Percentiles rank a stretch among this genome's conserved stretches.
phyloP scores from a whole-genome alignment of 1,140 invertebrate species.

The Drosophila mojavensis region DNA sequence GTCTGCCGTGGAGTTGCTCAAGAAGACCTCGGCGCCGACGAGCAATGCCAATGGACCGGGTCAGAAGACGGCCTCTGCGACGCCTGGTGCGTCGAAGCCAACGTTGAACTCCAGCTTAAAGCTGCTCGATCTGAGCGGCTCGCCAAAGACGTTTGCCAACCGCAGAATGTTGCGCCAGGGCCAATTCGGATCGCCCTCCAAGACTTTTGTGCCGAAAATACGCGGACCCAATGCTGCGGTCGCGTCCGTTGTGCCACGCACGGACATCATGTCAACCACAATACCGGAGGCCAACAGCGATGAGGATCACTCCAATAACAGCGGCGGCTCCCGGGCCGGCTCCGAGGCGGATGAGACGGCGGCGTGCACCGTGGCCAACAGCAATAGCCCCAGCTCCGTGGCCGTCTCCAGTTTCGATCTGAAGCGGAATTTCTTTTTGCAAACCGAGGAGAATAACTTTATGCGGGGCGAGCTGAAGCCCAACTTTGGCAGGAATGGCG shows the following conservation, averaged over 20 bases:
- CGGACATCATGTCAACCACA: constrained; percentile 92
- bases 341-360: constrained; percentile 42
- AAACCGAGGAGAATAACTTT: constrained; percentile 84
- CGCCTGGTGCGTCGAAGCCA: constrained; percentile 48
- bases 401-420: constrained; percentile 64
- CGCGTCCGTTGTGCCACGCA: constrained; percentile 89
- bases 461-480: constrained; percentile 81
- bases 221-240: constrained; percentile 86
- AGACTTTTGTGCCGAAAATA: constrained; percentile 86
- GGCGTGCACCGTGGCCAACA: constrained; percentile 16
- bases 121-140: constrained; percentile 87
- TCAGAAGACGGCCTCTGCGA: constrained; percentile 16
- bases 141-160: constrained; percentile 87
- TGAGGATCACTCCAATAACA: constrained; percentile 85
- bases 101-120: constrained; percentile 83
- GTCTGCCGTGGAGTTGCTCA: constrained; percentile 93
- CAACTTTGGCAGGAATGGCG: constrained; percentile 53
- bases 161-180: constrained; percentile 86
- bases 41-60: constrained; percentile 4
- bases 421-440: constrained; percentile 82
- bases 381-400: constrained; percentile 30
- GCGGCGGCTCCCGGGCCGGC: constrained; percentile 57
- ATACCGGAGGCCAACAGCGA: constrained; percentile 92
- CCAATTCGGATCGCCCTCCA: constrained; percentile 85
- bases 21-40: constrained; percentile 84